phyloP scores from a whole-genome alignment of 2,113 vertebrate species.

The Chaenocephalus aceratus region DNA sequence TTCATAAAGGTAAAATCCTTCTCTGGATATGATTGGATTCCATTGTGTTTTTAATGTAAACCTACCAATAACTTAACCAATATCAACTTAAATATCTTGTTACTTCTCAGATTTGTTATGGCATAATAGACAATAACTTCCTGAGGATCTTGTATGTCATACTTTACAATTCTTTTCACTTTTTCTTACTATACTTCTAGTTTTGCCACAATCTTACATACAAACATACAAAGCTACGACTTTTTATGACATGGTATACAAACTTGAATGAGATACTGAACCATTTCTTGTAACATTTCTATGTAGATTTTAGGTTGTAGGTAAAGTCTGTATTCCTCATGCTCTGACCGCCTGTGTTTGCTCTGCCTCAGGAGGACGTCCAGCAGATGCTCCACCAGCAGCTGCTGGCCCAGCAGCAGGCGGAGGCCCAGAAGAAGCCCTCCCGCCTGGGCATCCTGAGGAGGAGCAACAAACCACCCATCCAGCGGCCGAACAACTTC shows the following conservation, averaged over 20 bases:
- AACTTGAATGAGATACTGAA: no score
- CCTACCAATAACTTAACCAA: not conserved
- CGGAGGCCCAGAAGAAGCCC: conserved; percentile 72
- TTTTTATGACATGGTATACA: no score
- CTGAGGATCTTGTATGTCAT: no score
- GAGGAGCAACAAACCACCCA: conserved; percentile 60
- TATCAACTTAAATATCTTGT: not conserved
- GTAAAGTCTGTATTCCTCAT: not conserved
- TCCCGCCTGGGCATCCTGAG: conserved; percentile 70
- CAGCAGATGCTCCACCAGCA: conserved; percentile 84
- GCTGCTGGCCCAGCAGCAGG: conserved; percentile 83
- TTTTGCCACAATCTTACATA: no score
- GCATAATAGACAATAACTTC: no score
- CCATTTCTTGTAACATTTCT: not conserved
- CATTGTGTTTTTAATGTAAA: no score
- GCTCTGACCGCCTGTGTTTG: not conserved
- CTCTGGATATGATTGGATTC: not conserved
- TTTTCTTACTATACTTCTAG: no score
- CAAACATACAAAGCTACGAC: no score
- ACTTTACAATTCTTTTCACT: no score
- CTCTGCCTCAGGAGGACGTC: conserved; percentile 84
- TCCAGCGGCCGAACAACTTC: conserved; percentile 52
- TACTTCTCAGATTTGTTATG: no score
- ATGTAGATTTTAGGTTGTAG: not conserved
- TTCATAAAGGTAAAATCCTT: not conserved